Evolutionary conservation across 2,113 vertebrate genomes (phyloP).

Genomic region (Carassius carassius): DNA sequence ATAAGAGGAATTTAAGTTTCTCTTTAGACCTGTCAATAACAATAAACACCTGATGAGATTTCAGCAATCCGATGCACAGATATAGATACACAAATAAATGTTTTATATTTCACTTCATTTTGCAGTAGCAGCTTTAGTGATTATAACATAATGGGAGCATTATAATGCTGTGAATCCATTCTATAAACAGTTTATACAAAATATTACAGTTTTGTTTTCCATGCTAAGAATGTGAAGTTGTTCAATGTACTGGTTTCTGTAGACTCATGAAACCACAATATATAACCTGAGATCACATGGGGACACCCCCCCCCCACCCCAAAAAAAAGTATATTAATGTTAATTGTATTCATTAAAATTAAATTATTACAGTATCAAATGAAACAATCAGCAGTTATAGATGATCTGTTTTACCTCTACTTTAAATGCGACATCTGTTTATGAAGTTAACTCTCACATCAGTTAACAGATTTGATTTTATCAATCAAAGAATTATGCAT

Average conservation of each 20-base stretch:
- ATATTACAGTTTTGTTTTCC: not conserved
- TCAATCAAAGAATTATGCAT: conserved; percentile 24
- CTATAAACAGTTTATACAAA: not conserved
- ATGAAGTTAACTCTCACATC: conserved; percentile 3
- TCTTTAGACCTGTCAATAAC: no score
- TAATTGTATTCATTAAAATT: not conserved
- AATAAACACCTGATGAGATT: no score
- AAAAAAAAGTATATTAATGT: not conserved
- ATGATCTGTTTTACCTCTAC: not conserved
- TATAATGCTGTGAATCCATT: not conserved
- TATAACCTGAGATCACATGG: no score
- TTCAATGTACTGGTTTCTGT: not conserved
- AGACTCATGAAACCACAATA: not conserved
- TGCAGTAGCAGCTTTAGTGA: not conserved
- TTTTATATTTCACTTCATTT: no score
- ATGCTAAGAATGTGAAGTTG: not conserved
- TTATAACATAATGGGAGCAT: not conserved
- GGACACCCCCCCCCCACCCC: no score
- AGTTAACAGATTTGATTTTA: conserved; percentile 5
- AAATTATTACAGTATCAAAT: not conserved
- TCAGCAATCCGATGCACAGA: no score
- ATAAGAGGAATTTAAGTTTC: not conserved
- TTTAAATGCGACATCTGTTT: not conserved
- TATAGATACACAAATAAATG: no score
- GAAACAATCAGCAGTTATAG: not conserved